Base-by-base conservation (phyloP, 2,888 invertebrate genomes). In the Nemapogon koenigi region DNA sequence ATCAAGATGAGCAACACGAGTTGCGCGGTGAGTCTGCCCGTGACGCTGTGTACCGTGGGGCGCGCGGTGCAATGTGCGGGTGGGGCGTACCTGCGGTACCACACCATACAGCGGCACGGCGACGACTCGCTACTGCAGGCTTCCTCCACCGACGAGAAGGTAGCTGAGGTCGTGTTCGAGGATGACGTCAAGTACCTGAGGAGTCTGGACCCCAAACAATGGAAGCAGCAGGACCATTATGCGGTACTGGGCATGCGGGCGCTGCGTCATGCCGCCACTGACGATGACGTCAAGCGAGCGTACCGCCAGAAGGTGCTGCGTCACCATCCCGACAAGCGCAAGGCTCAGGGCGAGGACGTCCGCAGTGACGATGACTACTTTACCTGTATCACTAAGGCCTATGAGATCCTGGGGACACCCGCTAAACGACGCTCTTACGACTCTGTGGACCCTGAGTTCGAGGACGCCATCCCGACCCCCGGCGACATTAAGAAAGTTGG, bases 181-280 rank as follows among this genome's bases (percentile, higher is more conserved):
- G 90, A 89, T 49, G 90, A 94, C 66, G 84, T 93, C 6, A 85
- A 86, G 40, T 94, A 92, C 62, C 79, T 97, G 44, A 83, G 91
- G 47, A 91, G 91, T 42, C 76, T 97, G 46, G 94, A 97, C 71
- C 97, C 97, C 2, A 95, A 92, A 64, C 91, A 95, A 55, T 98
- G 97, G 97, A 97, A 97, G 81, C 87, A 92, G 53, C 97, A 98
- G 73, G 98, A 98, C 68, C 98, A 98, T 66, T 98, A 98, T 69
- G 90, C 90, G 25, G 96, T 99, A 11, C 78, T 99, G 43, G 98
- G 99, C 36, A 83, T 99, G 52, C 88, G 87, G 50, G 86, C 88
- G 44, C 69, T 90, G 36, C 84, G 99, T 41, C 86, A 87, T 63
- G 87, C 86, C 62, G 97, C 98, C 0, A 88, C 91, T 0, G 93